These are phyloP conservation scores for Zaprionus ornatus DNA, from an alignment of 1,140 invertebrate genomes.

Conservation along the genomic window DNA sequence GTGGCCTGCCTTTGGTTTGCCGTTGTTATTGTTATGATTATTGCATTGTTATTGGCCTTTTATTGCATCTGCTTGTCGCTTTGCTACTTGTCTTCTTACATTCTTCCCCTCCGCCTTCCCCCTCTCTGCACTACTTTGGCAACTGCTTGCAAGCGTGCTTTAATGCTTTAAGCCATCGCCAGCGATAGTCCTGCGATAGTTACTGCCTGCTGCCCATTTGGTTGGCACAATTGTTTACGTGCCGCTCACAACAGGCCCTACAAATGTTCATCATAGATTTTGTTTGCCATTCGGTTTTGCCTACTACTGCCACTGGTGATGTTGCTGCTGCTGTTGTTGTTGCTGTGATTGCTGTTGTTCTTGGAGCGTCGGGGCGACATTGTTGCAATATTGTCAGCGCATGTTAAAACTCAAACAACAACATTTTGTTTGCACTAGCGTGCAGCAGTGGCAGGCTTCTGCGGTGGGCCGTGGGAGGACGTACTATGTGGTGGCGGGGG, in stretches of 20 bases:
- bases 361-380: conserved; percentile 55
- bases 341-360: conserved; percentile 51
- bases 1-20: conserved; percentile 63
- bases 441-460: conserved; percentile 12
- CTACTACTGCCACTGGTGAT: neutral
- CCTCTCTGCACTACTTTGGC: neutral
- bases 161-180: conserved; percentile 40
- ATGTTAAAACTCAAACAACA: conserved; percentile 63
- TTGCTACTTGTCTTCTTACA: conserved; percentile 45
- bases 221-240: conserved; percentile 54
- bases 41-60: conserved; percentile 81
- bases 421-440: conserved; percentile 69
- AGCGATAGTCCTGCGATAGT: neutral
- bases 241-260: conserved; percentile 30
- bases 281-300: conserved; percentile 53
- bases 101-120: neutral
- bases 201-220: conserved; percentile 20
- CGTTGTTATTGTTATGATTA: conserved; percentile 78
- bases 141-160: conserved; percentile 19
- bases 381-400: conserved; percentile 75
- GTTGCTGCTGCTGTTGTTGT: conserved; percentile 5
- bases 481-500: neutral
- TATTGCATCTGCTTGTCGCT: conserved; percentile 68
- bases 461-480: neutral
- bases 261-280: conserved; percentile 49